Base-by-base conservation (phyloP, 2,888 invertebrate genomes). In the Orthosia gothica region DNA sequence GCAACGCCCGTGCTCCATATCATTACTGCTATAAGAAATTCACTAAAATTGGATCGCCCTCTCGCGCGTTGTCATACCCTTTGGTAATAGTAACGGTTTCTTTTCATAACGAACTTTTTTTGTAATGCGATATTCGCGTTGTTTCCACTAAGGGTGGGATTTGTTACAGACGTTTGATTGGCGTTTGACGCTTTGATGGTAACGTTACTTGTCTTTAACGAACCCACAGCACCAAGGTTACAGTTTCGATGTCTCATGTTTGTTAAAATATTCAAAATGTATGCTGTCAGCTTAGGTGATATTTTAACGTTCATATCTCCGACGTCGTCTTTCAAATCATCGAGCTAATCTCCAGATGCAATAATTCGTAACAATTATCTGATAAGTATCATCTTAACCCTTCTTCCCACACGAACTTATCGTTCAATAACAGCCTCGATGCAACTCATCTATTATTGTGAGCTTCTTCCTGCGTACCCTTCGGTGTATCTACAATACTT, bases 91-190 rank as follows among this genome's bases (percentile, higher is more conserved):
- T 95, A 96, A 96, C 96, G 96, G 95, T 94, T 96, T 93, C 93
- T 95, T 95, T 95, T 94, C 91, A 93, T 95, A 96, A 95, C 96
- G 96, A 95, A 96, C 95, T 95, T 96, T 90, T 90, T 94, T 95
- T 95, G 96, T 94, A 96, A 96, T 92, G 93, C 88, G 95, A 96
- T 96, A 96, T 94, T 92, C 92, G 90, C 92, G 90, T 94, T 96
- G 95, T 96, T 95, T 95, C 93, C 94, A 89, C 92, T 93, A 94
- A 95, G 95, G 96, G 95, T 94, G 91, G 87, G 89, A 93, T 94
- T 94, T 94, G 92, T 93, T 92, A 92, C 93, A 90, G 79, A 82
- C 73, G 87, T 87, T 89, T 93, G 93, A 94, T 94, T 93, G 92
- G 91, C 91, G 90, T 90, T 88, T 84, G 86, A 85, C 85, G 86